Evolutionary conservation across 2,113 vertebrate species (phyloP).

Genomic region (Plestiodon gilberti): DNA sequence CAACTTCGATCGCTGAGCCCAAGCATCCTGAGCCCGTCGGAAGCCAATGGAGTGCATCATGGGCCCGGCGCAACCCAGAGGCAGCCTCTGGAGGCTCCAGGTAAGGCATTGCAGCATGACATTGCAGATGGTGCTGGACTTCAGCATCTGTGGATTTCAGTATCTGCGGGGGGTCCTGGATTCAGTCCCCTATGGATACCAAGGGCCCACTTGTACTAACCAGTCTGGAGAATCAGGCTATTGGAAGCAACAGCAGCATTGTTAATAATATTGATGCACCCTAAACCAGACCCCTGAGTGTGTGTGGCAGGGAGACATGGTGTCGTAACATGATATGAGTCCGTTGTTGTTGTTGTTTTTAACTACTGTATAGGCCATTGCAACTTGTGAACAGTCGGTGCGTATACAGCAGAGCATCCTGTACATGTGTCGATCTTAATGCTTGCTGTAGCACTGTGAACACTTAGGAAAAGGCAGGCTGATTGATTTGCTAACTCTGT

Average conservation of each 20-base stretch:
- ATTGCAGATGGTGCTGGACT: too few relatives aligned
- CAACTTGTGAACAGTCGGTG: background rate
- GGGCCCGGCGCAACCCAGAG: too few relatives aligned
- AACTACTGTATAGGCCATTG: background rate
- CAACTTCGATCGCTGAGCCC: too few relatives aligned
- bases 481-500: background rate
- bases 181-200: background rate
- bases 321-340: background rate
- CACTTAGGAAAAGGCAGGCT: background rate
- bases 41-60: too few relatives aligned
- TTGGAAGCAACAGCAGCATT: background rate
- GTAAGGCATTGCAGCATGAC: too few relatives aligned
- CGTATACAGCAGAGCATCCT: background rate
- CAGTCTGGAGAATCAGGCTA: background rate
- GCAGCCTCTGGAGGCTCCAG: too few relatives aligned
- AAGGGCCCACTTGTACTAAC: background rate
- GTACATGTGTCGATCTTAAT: background rate
- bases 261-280: background rate
- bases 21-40: too few relatives aligned
- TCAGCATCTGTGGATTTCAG: too few relatives aligned
- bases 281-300: background rate
- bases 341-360: background rate
- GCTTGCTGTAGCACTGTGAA: background rate
- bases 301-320: background rate
- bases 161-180: too few relatives aligned